Evolutionary conservation across 2,888 invertebrate genomes (phyloP).

Genomic region (Lasioglossum morio): DNA sequence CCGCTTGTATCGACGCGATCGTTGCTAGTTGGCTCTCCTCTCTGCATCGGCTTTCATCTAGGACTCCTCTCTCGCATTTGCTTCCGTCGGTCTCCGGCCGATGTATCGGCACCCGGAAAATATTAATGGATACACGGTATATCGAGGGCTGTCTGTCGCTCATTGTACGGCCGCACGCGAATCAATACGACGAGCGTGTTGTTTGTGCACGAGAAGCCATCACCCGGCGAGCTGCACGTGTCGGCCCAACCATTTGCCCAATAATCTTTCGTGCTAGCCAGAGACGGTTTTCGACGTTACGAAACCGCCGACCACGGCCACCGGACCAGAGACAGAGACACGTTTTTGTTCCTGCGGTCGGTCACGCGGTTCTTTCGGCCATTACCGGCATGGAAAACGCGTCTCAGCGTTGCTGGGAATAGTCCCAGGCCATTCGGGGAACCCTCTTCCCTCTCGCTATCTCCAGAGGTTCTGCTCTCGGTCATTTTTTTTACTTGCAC

Average conservation of each 20-base stretch:
- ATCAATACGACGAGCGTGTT: slow-evolving; percentile 70
- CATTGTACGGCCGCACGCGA: slow-evolving; percentile 73
- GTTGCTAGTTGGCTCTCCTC: background rate
- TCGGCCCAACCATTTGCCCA: slow-evolving; percentile 55
- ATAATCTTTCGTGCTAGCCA: slow-evolving; percentile 57
- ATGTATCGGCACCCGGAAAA: slow-evolving; percentile 62
- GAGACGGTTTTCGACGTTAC: slow-evolving; percentile 57
- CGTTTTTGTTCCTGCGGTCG: slow-evolving; percentile 42
- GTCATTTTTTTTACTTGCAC: background rate
- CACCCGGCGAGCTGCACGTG: slow-evolving; percentile 24
- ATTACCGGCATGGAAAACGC: slow-evolving; percentile 29
- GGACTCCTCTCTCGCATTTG: background rate
- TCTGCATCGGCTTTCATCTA: slow-evolving; percentile 1
- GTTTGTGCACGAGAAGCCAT: slow-evolving; percentile 25
- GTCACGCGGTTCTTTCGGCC: slow-evolving; percentile 22
- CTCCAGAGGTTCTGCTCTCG: background rate
- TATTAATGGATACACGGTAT: slow-evolving; percentile 74
- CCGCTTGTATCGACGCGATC: background rate
- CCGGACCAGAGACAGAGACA: background rate
- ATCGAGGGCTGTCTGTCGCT: slow-evolving; percentile 64
- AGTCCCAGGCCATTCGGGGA: background rate
- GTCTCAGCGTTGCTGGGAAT: slow-evolving; percentile 10
- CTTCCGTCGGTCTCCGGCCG: background rate
- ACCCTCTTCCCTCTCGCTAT: background rate
- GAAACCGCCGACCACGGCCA: slow-evolving; percentile 47